Evolutionary conservation across 2,113 vertebrate species (phyloP).

Genomic region (Lethenteron reissneri): DNA sequence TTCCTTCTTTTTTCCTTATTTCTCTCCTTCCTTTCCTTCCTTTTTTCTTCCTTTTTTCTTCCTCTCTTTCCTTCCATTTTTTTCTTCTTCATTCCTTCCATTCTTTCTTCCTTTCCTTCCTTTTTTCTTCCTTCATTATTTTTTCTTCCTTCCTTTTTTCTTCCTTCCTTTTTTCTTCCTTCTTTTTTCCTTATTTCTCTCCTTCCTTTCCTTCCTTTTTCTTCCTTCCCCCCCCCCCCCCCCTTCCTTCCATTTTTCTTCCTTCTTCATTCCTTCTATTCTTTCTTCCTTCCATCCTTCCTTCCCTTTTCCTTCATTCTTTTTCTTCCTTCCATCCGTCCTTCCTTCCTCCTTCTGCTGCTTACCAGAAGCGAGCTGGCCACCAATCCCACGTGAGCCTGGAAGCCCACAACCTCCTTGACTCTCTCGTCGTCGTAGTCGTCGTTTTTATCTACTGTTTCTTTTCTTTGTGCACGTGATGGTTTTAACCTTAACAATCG

Average conservation of each 20-base stretch:
- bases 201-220: no score
- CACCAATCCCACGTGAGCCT: no score
- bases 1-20: not conserved
- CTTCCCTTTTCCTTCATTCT: not conserved
- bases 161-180: not conserved
- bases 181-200: no score
- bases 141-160: not conserved
- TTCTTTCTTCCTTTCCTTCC: no score
- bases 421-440: no score
- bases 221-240: not conserved
- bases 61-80: not conserved
- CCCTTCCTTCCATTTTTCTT: not conserved
- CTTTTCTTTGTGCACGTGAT: no score
- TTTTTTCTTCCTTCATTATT: not conserved
- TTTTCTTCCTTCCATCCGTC: not conserved
- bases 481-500: no score
- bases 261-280: not conserved
- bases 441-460: no score
- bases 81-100: no score
- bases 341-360: not conserved
- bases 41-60: not conserved
- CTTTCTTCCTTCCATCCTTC: not conserved
- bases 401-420: no score
- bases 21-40: not conserved
- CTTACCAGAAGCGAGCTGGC: no score